Evolutionary conservation across 37 sponge, comb jelly and placozoan species (phyloP).

Genomic region (Cliona cf. orientalis): DNA sequence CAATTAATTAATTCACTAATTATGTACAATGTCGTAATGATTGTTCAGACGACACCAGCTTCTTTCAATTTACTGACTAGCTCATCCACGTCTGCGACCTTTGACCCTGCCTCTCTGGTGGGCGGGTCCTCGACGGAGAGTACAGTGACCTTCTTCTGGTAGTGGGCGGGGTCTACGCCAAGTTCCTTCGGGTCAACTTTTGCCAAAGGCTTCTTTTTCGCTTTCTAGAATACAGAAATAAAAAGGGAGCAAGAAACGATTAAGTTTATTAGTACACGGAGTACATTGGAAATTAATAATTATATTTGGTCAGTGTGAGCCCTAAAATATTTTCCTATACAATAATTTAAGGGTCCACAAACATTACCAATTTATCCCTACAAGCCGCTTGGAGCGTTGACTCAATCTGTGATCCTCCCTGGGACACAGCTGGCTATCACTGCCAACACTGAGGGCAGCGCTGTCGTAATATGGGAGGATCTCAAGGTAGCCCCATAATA

Average conservation of each 20-base stretch:
- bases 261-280: background rate
- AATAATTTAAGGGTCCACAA: too few species aligned
- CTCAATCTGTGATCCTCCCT: too few species aligned
- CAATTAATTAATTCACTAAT: background rate
- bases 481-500: too few species aligned
- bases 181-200: conserved; percentile 70
- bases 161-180: conserved; percentile 84
- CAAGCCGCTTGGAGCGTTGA: too few species aligned
- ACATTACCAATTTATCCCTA: too few species aligned
- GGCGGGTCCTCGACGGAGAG: conserved; percentile 93
- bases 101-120: conserved; percentile 91
- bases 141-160: conserved; percentile 37
- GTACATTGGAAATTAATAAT: too few species aligned
- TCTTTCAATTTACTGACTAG: conserved; percentile 88
- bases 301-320: too few species aligned
- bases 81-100: conserved; percentile 88
- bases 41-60: conserved; percentile 71
- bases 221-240: conserved; percentile 89
- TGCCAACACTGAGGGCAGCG: too few species aligned
- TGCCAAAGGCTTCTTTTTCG: conserved; percentile 96
- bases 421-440: too few species aligned
- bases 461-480: too few species aligned
- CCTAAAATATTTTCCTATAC: too few species aligned
- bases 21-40: background rate
- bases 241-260: background rate